Base-by-base conservation (phyloP, 2,888 invertebrate species). In the Limnephilus rhombicus region DNA sequence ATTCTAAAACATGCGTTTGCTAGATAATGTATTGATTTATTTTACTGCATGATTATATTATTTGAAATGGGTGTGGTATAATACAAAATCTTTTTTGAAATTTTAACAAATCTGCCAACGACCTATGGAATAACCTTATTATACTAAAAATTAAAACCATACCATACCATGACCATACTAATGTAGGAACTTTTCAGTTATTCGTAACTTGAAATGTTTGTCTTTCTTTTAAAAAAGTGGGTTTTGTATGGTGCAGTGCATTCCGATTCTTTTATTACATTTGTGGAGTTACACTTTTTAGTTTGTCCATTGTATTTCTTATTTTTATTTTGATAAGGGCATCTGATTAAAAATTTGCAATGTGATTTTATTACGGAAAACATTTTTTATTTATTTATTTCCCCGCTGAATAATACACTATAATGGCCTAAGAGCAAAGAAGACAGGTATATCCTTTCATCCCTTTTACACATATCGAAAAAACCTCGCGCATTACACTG, bases 371-470 rank as follows among this genome's bases (percentile, higher is more conserved):
- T 34, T 68, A 68, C 3, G 31, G 80, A 45, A 89, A 89, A 80
- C 49, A 89, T n/a, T 37, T 81, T 29, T 89, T 80, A 45, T 41
- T 80, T 81, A 89, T 89, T 89, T 89, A 89, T 89, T 89, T 89
- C 89, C 89, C 89, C 34, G 41, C 80, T 80, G 89, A 89, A 81
- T 89, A 89, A 29, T 81, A 89, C 15, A 81, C 45, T 81, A 15
- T 41, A 15, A 89, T 89, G 89, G 41, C 11, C 29, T 13, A 45
- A 29, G 89, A 34, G 87, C 15, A 37, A 87, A 53, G 24, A 24
- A 81, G 45, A n/a, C 41, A 81, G 45, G 41, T n/a, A 81, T 89
- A 89, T 81, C 45, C 41, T 24, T 41, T 89, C 81, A 89, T 81
- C 89, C 81, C 89, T 81, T 80, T 81, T 80, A 29, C 29, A 80